Base-by-base conservation (phyloP, 1,140 invertebrate species). In the Apolygus lucorum region DNA sequence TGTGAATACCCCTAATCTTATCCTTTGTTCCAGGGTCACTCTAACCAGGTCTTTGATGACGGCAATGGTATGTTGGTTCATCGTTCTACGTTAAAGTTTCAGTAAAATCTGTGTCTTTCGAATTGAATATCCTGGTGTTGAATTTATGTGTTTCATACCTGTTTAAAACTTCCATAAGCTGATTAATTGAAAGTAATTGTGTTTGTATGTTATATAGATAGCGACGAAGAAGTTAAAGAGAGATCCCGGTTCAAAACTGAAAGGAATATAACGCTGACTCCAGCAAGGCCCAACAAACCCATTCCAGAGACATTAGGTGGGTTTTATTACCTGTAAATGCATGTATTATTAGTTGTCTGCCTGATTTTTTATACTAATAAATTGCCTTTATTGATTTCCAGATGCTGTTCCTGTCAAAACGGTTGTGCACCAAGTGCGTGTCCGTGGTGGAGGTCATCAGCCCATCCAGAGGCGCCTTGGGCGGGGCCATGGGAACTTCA, bases 271-370 rank as follows among this genome's bases (percentile, higher is more conserved):
- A 64, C 28, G 25, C 27, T 62, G 0, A 65, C 54, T 11, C 54
- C 54, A 14, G 54, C 54, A 4, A 8, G 54, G 63, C 2, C 25
- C 26, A 65, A 63, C 28, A 49, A 69, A 26, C 62, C 68, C 0
- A 69, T 69, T 64, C 68, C 68, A 28, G 68, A 69, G 25, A 64
- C 68, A 24, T 34, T 69, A 24, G 68, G 68, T 69, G 8, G n/a
- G 52, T 54, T 22, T 42, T 42, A 17, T 42, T 8, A 42, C 34
- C 34, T 42, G 17, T n/a, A n/a, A n/a, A n/a, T n/a, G n/a, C n/a
- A n/a, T n/a, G n/a, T n/a, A n/a, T n/a, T n/a, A n/a, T n/a, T n/a
- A n/a, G n/a, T n/a, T n/a, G n/a, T n/a, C n/a, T n/a, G n/a, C n/a
- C n/a, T n/a, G n/a, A n/a, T n/a, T n/a, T n/a, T n/a, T n/a, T n/a